Base-by-base conservation (phyloP, 2,113 vertebrate genomes). In the Orthonyx spaldingii region DNA sequence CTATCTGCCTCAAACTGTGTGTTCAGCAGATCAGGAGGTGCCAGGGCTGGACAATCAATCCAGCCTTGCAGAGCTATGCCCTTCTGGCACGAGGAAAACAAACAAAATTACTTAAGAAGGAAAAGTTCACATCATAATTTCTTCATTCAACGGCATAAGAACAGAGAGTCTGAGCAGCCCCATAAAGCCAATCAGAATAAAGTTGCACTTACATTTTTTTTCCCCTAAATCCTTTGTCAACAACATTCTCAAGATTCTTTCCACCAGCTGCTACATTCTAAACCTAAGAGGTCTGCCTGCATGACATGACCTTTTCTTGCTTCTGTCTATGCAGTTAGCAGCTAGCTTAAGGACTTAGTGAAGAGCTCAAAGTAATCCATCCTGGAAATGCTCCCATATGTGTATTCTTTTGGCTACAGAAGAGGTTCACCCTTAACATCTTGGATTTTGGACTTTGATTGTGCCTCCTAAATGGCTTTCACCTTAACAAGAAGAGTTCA, bases 261-360 rank as follows among this genome's bases (percentile, higher is more conserved):
- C 95, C 61, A 97, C 96, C 98, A 98, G 97, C 98, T 98, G 98
- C 98, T 98, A 98, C 95, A 96, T 92, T 96, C 84, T 96, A 96
- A 97, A 97, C 94, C 91, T 97, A 98, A 98, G 98, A 98, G 96
- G 98, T 97, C 98, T 97, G 97, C 79, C 92, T 96, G 93, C 91
- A 88, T 42, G 70, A 94, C 95, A 85, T 65, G 94, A 95, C 97
- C 97, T 87, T 96, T 94, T 91, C 94, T 69, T 93, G 86, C 97
- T 98, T 98, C 98, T 98, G 97, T 97, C 96, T 61, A 97, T 98
- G 98, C 97, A 98, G 98, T 98, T 98, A 98, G 90, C 93, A 98
- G 98, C 97, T 98, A 98, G 98, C 94, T 94, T 95, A 89, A 96
- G 84, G 97, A 97, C 59, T 98, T 96, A 97, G 92, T 93, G 96